Base-by-base conservation (phyloP, 2,113 vertebrate genomes). In the Calcarius ornatus region DNA sequence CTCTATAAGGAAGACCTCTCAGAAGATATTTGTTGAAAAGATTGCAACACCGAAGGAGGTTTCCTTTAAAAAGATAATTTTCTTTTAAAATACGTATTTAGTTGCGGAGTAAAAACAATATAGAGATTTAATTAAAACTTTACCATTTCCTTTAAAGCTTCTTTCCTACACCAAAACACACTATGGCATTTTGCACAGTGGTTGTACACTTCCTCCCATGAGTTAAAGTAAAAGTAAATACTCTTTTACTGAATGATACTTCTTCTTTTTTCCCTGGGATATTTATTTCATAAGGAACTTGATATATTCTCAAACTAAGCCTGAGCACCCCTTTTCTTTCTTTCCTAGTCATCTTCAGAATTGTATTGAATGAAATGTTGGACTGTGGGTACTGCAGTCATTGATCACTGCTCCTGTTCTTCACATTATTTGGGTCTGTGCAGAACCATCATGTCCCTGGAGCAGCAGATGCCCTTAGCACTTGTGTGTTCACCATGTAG, bases 81-180 rank as follows among this genome's bases (percentile, higher is more conserved):
- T 21, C 19, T 60, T 88, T 30, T 12, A 92, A 92, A 88, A 89
- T 54, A 92, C 69, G 38, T 65, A 81, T 22, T 60, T 57, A 65
- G 14, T 50, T 84, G 18, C 37, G n/a, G 23, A 30, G 4, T 11
- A 57, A 89, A 59, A 85, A 12, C 9, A 60, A 50, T 16, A 60
- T 5, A 38, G n/a, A 43, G 27, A 68, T 84, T 64, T 69, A 64
- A 88, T 70, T 56, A 77, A 76, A 87, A 92, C 30, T 8, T 57
- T 71, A 76, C 33, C 12, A 47, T 72, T 76, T 87, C 25, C 16
- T 30, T 81, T 73, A 66, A 82, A 88, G 27, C 13, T 37, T 10
- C 3, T 9, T 59, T 79, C 23, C 27, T 76, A 2, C 24, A 87
- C 2, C 12, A 65, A 92, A 87, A 57, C 1, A 3, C 14, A 37